Evolutionary conservation across 2,113 vertebrate species (phyloP).

Genomic region (Grammatotria lemairii): DNA sequence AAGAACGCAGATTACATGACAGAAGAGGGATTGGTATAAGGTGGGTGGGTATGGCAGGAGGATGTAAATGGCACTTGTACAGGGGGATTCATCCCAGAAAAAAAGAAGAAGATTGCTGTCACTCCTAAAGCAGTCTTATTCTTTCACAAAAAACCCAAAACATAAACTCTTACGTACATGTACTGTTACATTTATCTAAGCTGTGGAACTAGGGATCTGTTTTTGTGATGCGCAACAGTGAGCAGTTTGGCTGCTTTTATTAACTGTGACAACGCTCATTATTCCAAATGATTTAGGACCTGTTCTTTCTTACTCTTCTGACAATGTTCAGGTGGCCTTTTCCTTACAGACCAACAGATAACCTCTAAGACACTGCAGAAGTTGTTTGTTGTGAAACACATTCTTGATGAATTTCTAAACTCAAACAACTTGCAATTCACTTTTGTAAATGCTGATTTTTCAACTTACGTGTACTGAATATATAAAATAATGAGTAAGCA

Average conservation of each 20-base stretch:
- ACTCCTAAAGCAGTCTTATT: not conserved
- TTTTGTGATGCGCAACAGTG: conserved; percentile 15
- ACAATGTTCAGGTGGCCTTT: conserved; percentile 44
- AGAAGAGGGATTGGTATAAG: conserved; percentile 19
- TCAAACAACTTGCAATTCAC: not conserved
- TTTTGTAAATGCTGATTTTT: not conserved
- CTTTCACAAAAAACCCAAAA: not conserved
- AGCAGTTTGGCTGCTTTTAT: conserved; percentile 34
- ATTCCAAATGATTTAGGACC: conserved; percentile 55
- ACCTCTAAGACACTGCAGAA: conserved; percentile 13
- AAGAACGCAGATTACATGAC: conserved; percentile 62
- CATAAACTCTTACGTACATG: not conserved
- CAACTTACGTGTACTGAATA: not conserved
- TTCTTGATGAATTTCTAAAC: conserved; percentile 1
- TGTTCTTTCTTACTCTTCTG: conserved; percentile 21
- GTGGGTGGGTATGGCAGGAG: not conserved
- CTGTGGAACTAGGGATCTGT: not conserved
- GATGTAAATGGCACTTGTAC: conserved; percentile 40
- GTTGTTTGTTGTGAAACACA: not conserved
- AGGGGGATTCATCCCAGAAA: conserved; percentile 18
- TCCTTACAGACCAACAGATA: conserved; percentile 36
- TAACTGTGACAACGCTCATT: conserved; percentile 51
- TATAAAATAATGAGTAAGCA: not conserved
- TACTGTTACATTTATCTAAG: conserved; percentile 6
- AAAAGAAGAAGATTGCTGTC: conserved; percentile 3